Base-by-base conservation (phyloP, 1,140 invertebrate genomes). In the Antheraea mylitta region DNA sequence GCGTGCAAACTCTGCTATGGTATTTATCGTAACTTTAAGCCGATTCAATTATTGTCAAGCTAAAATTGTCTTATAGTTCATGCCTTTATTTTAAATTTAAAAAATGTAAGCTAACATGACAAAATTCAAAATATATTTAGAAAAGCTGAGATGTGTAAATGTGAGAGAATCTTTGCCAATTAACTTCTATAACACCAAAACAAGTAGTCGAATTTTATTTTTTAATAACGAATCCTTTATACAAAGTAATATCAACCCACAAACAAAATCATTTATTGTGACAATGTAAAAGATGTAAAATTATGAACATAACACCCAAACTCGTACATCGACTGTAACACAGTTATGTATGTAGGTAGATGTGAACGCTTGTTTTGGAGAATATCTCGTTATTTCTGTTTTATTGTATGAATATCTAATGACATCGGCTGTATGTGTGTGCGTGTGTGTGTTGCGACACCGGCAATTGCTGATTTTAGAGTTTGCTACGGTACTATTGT, bases 371-470 rank as follows among this genome's bases (percentile, higher is more conserved):
- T 48, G 58, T 59, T 45, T 82, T 80, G 68, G 80, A 78, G 62
- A 76, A 82, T 79, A 86, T 86, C 84, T 90, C 85, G 83, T 90
- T 90, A 87, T 90, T 85, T 87, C 84, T 82, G 78, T 88, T 90
- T 90, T 89, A 90, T 90, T 88, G 85, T 88, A 84, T 84, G 86
- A 87, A 90, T 89, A 90, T 79, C 72, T 85, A 87, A 89, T 89
- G 84, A 80, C 70, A 78, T 78, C n/a, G 70, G 71, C 71, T 70
- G 72, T 71, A 16, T 53, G 45, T 53, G 45, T 53, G 45, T 53
- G 45, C 16, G 45, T 53, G 45, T 53, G 45, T 53, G 37, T 58
- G 76, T 90, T 90, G 84, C 83, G 86, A 88, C 86, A 89, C 74
- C 70, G 82, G 77, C 82, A 88, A 89, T 90, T 90, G 86, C 80